Evolutionary conservation across 2,797 vertebrate genomes (phyloP).

Genomic region (Sebastiscus albofasciatus): DNA sequence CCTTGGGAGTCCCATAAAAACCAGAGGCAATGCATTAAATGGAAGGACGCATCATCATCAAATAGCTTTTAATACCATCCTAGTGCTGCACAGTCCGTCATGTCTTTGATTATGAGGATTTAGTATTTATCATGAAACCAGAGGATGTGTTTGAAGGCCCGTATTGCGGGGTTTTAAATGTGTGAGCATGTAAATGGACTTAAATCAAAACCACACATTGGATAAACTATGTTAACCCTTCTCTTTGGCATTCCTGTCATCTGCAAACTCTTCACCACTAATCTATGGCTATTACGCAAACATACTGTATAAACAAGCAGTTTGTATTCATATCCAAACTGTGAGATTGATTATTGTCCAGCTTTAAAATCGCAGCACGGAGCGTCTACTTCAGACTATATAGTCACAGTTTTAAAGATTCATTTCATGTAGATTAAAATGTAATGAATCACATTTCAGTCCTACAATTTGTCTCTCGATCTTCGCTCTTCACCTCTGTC

Average conservation of each 20-base stretch:
- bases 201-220: constrained; percentile 13
- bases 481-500: background rate
- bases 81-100: constrained; percentile 19
- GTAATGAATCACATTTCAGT: constrained; percentile 38
- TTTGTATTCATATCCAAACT: constrained; percentile 19
- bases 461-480: background rate
- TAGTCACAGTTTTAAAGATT: constrained; percentile 28
- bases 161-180: constrained; percentile 20
- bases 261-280: background rate
- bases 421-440: constrained; percentile 29
- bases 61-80: constrained; percentile 36
- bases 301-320: constrained; percentile 10
- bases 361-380: background rate
- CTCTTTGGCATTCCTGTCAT: constrained; percentile 10
- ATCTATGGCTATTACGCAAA: constrained; percentile 8
- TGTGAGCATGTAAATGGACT: constrained; percentile 14
- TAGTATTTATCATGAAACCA: constrained; percentile 40
- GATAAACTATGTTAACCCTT: constrained; percentile 5
- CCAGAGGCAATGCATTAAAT: background rate
- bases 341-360: constrained; percentile 19
- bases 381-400: background rate
- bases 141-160: constrained; percentile 1
- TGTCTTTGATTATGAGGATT: constrained; percentile 36
- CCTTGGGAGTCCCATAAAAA: constrained; percentile 1
- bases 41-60: constrained; percentile 25